Evolutionary conservation across 2,113 vertebrate species (phyloP).

Genomic region (Labeo rohita): DNA sequence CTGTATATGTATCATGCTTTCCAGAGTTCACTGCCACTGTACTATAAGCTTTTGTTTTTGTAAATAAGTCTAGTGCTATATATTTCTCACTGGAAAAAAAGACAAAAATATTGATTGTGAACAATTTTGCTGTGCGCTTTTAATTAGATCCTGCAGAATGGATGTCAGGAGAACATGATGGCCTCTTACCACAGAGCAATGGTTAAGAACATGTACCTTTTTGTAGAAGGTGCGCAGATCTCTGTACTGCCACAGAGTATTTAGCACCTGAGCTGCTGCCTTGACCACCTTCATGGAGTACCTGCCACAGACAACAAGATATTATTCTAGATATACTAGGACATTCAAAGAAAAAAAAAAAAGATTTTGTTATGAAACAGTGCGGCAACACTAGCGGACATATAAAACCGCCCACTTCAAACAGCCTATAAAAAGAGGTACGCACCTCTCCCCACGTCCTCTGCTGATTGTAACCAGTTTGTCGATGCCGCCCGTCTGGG

Average conservation of each 20-base stretch:
- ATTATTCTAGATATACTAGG: neutral
- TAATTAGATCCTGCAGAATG: neutral
- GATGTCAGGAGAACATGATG: neutral
- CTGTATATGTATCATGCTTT: too few species aligned
- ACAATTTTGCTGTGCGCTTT: neutral
- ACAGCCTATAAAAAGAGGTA: neutral
- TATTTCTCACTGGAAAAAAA: neutral
- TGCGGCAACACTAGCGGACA: neutral
- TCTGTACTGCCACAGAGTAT: slow-evolving; percentile 97
- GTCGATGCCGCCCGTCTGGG: slow-evolving; percentile 91
- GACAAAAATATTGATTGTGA: neutral
- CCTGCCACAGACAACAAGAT: slow-evolving; percentile 66
- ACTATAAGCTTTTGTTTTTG: neutral
- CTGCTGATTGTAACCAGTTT: slow-evolving; percentile 97
- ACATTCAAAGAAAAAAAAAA: neutral
- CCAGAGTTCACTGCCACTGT: neutral
- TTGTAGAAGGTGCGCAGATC: slow-evolving; percentile 97
- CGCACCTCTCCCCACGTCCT: slow-evolving; percentile 90
- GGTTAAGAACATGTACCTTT: slow-evolving; percentile 78
- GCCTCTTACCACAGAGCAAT: neutral
- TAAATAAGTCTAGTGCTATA: neutral
- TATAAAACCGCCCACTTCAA: neutral
- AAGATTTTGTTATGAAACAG: neutral
- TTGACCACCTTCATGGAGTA: slow-evolving; percentile 97
- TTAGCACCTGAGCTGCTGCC: slow-evolving; percentile 95